Evolutionary conservation across 2,888 invertebrate species (phyloP).

Genomic region (Ornithoptera alexandrae): DNA sequence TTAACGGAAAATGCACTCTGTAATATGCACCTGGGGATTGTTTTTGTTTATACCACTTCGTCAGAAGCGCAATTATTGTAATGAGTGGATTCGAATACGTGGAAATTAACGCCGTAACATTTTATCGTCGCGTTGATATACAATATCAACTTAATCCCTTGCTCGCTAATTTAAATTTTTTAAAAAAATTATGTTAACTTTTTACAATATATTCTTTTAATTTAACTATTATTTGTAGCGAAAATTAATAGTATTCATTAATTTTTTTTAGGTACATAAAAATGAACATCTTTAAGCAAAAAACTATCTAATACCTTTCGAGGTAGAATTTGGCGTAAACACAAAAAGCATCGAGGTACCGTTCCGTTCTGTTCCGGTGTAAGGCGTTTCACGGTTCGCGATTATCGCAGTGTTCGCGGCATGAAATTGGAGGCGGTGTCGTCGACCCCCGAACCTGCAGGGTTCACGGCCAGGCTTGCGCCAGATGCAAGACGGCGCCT

Average conservation of each 20-base stretch:
- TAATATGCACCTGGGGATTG: slow-evolving; percentile 16
- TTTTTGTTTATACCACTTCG: slow-evolving; percentile 15
- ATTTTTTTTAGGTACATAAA: too few species aligned
- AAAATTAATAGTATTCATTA: too few species aligned
- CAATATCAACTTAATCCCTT: slow-evolving; percentile 5
- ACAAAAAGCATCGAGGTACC: slow-evolving; percentile 23
- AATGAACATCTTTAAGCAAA: too few species aligned
- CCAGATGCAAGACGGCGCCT: slow-evolving; percentile 47
- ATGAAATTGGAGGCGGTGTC: slow-evolving; percentile 57
- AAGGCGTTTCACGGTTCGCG: slow-evolving; percentile 40
- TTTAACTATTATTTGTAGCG: too few species aligned
- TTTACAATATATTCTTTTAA: too few species aligned
- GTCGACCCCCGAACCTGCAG: slow-evolving; percentile 46
- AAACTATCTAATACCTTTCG: too few species aligned
- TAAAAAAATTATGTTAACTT: neutral
- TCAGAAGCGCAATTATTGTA: slow-evolving; percentile 19
- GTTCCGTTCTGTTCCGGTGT: slow-evolving; percentile 28
- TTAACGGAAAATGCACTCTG: slow-evolving; percentile 21
- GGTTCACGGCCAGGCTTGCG: slow-evolving; percentile 63
- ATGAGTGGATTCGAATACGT: slow-evolving; percentile 10
- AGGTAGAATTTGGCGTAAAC: slow-evolving; percentile 11
- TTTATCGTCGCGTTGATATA: neutral
- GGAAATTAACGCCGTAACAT: slow-evolving; percentile 8
- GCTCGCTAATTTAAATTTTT: neutral
- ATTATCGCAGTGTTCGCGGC: slow-evolving; percentile 51